Conservation (phyloP, 37 sponge, comb jelly and placozoan species). For the Haliclona indistincta region DNA sequence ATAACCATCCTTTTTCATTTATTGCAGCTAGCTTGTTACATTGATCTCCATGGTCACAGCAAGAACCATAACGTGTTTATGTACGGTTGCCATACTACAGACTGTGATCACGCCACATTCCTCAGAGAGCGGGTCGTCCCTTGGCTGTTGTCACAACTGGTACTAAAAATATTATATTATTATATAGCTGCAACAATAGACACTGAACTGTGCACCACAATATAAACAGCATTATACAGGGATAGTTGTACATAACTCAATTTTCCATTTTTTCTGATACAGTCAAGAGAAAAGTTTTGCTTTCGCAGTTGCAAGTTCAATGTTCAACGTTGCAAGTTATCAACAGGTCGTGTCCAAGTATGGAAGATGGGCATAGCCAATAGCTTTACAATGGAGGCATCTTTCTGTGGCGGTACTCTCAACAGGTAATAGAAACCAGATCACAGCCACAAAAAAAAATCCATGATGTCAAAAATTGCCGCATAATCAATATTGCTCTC, state of each 20-base stretch:
- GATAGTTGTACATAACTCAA: constrained; percentile 28
- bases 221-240: too few species aligned
- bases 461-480: neutral
- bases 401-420: constrained; percentile 86
- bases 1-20: neutral
- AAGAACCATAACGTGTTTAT: constrained; percentile 82
- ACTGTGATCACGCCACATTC: constrained; percentile 45
- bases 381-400: constrained; percentile 88
- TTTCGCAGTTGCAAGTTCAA: constrained; percentile 74
- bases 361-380: constrained; percentile 81
- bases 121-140: constrained; percentile 48
- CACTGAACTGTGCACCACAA: too few species aligned
- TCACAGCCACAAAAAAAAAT: neutral
- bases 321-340: constrained; percentile 80
- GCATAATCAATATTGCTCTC: neutral
- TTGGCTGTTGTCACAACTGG: constrained; percentile 52
- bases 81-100: constrained; percentile 66
- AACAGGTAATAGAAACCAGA: constrained; percentile 18
- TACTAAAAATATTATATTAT: neutral
- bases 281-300: constrained; percentile 54
- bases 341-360: constrained; percentile 81
- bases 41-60: constrained; percentile 88
- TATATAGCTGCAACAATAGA: too few species aligned
- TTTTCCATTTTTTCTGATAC: neutral
- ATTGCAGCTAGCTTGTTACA: constrained; percentile 57